Evolutionary conservation across 30 jellyfish, hydroid and myxozoan species (phyloP).

Genomic region (Aurelia sp.): DNA sequence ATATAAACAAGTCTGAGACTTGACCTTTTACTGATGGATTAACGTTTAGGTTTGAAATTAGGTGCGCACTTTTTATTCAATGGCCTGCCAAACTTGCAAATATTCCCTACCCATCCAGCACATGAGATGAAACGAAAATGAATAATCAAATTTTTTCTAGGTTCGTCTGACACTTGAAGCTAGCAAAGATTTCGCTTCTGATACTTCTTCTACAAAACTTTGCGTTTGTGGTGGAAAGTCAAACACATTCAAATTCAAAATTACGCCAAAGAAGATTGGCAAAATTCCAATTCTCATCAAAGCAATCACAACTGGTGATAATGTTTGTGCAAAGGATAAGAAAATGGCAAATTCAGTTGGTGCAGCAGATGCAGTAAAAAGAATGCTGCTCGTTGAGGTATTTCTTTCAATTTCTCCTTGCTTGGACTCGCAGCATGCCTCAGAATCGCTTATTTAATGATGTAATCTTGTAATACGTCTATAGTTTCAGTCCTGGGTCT

Average conservation of each 20-base stretch:
- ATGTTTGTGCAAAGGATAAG: slow-evolving; percentile 35
- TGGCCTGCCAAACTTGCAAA: no score
- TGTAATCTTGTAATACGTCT: no score
- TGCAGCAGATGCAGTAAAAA: slow-evolving; percentile 72
- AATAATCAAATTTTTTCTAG: not conserved
- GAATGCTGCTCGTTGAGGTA: slow-evolving; percentile 76
- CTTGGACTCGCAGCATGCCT: no score
- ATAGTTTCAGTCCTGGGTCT: no score
- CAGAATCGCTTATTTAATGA: no score
- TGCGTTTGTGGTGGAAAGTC: slow-evolving; percentile 79
- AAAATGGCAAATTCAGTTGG: slow-evolving; percentile 45
- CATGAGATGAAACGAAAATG: no score
- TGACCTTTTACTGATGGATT: no score
- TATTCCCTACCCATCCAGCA: no score
- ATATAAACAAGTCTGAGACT: no score
- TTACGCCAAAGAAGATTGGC: slow-evolving; percentile 75
- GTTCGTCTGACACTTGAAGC: slow-evolving; percentile 54
- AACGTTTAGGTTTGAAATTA: no score
- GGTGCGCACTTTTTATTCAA: no score
- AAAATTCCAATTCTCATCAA: slow-evolving; percentile 66
- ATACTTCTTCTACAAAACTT: slow-evolving; percentile 47
- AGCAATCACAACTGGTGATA: slow-evolving; percentile 70
- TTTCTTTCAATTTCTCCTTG: no score
- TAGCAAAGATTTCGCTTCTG: slow-evolving; percentile 44
- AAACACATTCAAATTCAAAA: slow-evolving; percentile 50